These are phyloP conservation scores for Thomomys bottae DNA, from an alignment of 2,113 vertebrate species.

Conservation along the genomic window DNA sequence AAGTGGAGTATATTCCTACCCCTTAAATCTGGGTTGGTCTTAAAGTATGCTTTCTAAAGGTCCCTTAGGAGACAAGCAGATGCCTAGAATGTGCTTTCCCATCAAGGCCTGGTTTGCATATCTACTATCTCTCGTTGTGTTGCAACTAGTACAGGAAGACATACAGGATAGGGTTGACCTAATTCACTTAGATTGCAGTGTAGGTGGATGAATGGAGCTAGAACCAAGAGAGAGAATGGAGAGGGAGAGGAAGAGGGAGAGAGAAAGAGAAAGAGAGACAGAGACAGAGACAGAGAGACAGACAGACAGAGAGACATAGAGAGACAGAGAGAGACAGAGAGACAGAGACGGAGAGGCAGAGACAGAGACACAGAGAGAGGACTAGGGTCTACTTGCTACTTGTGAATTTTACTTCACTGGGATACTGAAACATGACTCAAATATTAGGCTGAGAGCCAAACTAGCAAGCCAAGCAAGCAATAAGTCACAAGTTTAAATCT, in stretches of 20 bases:
- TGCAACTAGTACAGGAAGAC: background rate
- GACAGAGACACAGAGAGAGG: too few relatives aligned
- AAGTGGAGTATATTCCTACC: background rate
- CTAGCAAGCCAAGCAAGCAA: too few relatives aligned
- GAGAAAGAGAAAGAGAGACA: too few relatives aligned
- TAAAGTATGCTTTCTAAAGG: background rate
- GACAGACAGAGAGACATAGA: too few relatives aligned
- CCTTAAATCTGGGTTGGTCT: background rate
- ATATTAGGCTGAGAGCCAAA: too few relatives aligned
- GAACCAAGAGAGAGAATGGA: too few relatives aligned
- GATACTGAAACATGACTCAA: background rate
- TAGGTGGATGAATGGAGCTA: background rate
- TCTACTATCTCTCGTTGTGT: rapidly evolving
- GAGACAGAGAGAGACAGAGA: too few relatives aligned
- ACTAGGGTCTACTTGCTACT: background rate
- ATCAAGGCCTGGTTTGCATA: background rate
- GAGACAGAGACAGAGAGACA: too few relatives aligned
- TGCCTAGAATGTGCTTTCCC: background rate
- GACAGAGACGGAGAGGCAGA: too few relatives aligned
- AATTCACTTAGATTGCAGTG: too few relatives aligned
- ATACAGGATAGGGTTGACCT: background rate
- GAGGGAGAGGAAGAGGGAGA: too few relatives aligned
- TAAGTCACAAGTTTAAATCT: too few relatives aligned
- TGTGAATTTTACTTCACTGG: background rate
- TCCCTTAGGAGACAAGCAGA: background rate